phyloP scores from a whole-genome alignment of 2,888 invertebrate genomes.

The Coleophora flavipennella region DNA sequence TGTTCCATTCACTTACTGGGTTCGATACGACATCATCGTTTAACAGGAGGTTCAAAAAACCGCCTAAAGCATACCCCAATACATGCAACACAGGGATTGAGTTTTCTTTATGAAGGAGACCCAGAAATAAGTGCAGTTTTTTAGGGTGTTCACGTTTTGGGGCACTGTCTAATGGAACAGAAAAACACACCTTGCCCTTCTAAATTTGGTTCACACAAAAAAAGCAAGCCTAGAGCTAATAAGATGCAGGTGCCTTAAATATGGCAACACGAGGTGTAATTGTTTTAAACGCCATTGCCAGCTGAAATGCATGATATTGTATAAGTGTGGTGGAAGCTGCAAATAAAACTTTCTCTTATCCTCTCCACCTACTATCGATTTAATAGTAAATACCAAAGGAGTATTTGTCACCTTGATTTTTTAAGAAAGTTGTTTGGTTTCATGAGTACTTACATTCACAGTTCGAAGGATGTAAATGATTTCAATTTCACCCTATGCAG shows the following conservation, averaged over 20 bases:
- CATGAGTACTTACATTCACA: too few species aligned
- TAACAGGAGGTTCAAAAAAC: background rate
- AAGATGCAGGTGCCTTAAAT: background rate
- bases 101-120: background rate
- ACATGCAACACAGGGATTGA: background rate
- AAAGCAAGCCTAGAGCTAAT: background rate
- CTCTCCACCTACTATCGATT: too few species aligned
- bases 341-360: too few species aligned
- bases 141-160: too few species aligned
- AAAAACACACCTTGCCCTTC: background rate
- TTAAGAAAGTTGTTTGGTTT: too few species aligned
- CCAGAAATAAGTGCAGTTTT: background rate
- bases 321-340: too few species aligned
- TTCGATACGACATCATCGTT: background rate
- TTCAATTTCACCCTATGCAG: too few species aligned
- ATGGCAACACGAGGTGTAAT: background rate
- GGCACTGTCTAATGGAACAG: too few species aligned
- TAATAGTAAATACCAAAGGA: too few species aligned
- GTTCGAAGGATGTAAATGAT: too few species aligned
- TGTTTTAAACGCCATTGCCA: background rate
- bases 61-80: background rate
- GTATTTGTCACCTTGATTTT: too few species aligned
- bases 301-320: background rate
- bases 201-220: background rate
- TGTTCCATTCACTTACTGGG: background rate